Percentiles rank a stretch among this genome's conserved stretches.
phyloP scores from a whole-genome alignment of 2,113 vertebrate genomes.

The Sphaerodactylus townsendi region DNA sequence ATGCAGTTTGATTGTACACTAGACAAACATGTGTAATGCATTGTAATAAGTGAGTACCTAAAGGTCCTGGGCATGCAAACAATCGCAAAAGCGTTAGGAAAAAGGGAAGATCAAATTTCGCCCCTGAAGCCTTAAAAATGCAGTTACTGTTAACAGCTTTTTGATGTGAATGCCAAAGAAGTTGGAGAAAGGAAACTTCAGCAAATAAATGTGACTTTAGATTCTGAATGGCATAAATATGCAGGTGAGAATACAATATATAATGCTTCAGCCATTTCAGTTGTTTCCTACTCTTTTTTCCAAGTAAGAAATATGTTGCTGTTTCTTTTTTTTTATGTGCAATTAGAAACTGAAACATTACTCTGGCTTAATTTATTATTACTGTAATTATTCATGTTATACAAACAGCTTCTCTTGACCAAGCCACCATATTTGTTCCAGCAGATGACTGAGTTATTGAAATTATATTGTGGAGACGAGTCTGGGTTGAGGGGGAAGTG shows the following conservation, averaged over 20 bases:
- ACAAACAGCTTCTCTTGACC: slow-evolving; percentile 26
- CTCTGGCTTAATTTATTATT: slow-evolving; percentile 3
- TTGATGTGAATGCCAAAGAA: slow-evolving; percentile 40
- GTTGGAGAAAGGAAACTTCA: slow-evolving; percentile 1
- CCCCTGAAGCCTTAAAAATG: slow-evolving; percentile 28
- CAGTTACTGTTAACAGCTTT: slow-evolving; percentile 39
- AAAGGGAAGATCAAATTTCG: slow-evolving; percentile 27
- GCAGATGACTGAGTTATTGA: not conserved
- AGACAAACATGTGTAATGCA: not conserved
- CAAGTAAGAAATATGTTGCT: slow-evolving; percentile 30
- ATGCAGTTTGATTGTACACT: not conserved
- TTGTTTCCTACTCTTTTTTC: slow-evolving; percentile 40
- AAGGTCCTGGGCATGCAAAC: slow-evolving; percentile 15
- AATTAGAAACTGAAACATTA: not conserved
- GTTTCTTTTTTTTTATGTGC: slow-evolving; percentile 16
- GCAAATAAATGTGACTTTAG: slow-evolving; percentile 11
- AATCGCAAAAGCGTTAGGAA: not conserved
- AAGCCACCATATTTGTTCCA: slow-evolving; percentile 34
- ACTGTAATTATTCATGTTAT: slow-evolving; percentile 36
- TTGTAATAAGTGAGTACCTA: slow-evolving; percentile 21
- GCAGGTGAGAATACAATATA: slow-evolving; percentile 3
- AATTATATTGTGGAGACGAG: slow-evolving; percentile 14
- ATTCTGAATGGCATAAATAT: slow-evolving; percentile 29
- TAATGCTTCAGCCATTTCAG: slow-evolving; percentile 26
- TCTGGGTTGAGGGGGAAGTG: not conserved